Percentiles rank a stretch among this genome's conserved stretches.
These are phyloP conservation scores for Aleadryas rufinucha DNA, from an alignment of 2,113 vertebrate species.

Conservation along the genomic window DNA sequence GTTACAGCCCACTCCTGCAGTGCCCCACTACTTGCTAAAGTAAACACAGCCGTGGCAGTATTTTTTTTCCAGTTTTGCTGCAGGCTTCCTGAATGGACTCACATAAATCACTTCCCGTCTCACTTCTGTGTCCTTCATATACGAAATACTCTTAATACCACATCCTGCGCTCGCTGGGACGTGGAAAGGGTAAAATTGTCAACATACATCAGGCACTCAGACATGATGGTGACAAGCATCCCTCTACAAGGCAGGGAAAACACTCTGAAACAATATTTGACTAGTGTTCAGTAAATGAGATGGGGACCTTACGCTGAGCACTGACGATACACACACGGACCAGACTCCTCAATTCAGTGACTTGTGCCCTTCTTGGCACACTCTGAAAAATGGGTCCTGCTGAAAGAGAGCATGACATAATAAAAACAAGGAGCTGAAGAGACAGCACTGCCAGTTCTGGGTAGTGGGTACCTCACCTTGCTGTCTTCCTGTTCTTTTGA, in stretches of 20 bases:
- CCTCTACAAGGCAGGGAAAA: neutral
- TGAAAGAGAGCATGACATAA: neutral
- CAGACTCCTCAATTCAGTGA: neutral
- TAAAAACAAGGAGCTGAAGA: neutral
- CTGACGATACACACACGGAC: neutral
- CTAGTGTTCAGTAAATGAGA: neutral
- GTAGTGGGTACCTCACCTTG: neutral
- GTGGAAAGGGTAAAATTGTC: slow-evolving; percentile 20
- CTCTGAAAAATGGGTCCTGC: neutral
- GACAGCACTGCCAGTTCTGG: neutral
- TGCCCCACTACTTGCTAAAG: neutral
- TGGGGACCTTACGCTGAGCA: neutral
- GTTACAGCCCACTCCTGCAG: neutral
- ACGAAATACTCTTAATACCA: neutral
- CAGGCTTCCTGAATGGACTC: neutral
- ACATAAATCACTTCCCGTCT: slow-evolving; percentile 8
- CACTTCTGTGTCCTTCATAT: neutral
- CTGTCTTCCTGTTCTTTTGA: neutral
- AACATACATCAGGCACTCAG: neutral
- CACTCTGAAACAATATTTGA: neutral
- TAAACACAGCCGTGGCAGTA: neutral
- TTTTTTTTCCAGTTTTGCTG: neutral
- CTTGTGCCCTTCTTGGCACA: neutral
- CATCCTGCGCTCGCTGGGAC: neutral
- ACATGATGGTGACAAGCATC: neutral